A percentile compares a stretch with the other conserved stretches of the same genome.
Conservation (phyloP, 2,113 vertebrate species). For the Gambusia affinis region DNA sequence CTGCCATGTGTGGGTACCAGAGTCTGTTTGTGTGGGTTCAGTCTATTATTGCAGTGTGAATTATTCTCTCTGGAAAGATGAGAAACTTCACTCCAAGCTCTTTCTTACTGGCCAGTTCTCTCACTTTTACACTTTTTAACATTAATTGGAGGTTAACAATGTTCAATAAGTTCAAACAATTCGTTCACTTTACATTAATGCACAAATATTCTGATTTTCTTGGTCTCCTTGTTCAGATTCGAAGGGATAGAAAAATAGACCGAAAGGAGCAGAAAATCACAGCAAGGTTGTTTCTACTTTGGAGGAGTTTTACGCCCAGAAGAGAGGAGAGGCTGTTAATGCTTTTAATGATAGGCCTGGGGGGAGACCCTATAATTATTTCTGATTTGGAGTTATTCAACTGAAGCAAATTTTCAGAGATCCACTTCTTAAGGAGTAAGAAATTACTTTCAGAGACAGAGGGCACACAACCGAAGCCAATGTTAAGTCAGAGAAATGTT, state of each 20-base stretch:
- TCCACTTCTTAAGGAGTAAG: not conserved
- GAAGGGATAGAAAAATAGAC: not conserved
- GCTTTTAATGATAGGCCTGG: not conserved
- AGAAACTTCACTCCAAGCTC: constrained; percentile 1
- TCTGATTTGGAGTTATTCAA: constrained; percentile 15
- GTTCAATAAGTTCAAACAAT: not conserved
- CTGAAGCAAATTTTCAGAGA: not conserved
- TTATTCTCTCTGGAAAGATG: constrained; percentile 25
- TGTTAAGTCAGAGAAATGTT: not conserved
- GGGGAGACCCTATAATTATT: constrained; percentile 6
- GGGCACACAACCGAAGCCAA: not conserved
- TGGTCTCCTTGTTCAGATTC: not conserved
- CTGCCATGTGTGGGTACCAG: not conserved
- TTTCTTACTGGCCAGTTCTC: not conserved
- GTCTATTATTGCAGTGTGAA: constrained; percentile 40
- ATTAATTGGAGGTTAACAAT: not conserved
- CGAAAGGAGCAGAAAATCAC: not conserved
- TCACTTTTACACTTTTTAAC: not conserved
- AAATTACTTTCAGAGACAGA: constrained; percentile 1
- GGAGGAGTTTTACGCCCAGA: not conserved
- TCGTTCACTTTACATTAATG: not conserved
- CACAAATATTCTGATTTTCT: not conserved
- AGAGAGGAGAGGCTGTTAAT: not conserved
- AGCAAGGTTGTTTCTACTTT: not conserved
- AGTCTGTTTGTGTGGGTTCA: constrained; percentile 1